Evolutionary conservation across 2,888 invertebrate species (phyloP), one percentile per base, ranked within the genome.

Genomic region (Tethea ocularis): DNA sequence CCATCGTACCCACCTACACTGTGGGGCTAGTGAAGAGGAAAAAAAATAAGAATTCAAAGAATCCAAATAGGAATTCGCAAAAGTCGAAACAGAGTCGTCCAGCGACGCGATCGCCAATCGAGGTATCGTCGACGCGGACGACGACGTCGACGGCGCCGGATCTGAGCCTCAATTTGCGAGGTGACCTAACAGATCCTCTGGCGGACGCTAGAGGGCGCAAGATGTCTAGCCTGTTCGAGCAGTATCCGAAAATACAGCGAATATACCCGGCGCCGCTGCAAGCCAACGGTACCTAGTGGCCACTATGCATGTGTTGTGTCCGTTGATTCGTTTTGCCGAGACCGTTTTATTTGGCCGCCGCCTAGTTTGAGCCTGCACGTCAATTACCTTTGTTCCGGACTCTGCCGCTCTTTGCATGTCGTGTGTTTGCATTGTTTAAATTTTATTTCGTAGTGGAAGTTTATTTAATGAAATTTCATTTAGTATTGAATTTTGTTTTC

Each of bases 211-310:
- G 91, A 58, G 91, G 87, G n/a, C 86, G 93, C 57, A 95, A 95
- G 82, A 95, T 96, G 85, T 96, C 96, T 22, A 95, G 94, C 72
- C 92, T 96, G 60, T 96, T 96, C 86, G 95, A 96, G 83, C 95
- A 95, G 74, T 96, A 96, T 83, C 95, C 95, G 69, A 96, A 96
- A 91, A 95, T 96, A 67, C 96, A 96, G 82, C 95, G 96, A 74
- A 96, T 97, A 70, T 97, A 96, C 84, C 97, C 97, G 3, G 95
- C 96, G 75, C 92, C 93, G 61, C 92, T 92, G 53, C 89, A 89
- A 77, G 86, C 93, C 72, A 87, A 91, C 82, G 93, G 93, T 88
- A 93, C 87, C 79, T 77, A 79, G 68, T 61, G 67, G 72, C 22
- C 77, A 70, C 71, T 68, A 61, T 78, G 86, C 87, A 88, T 90